These are phyloP conservation scores for Anastrepha ludens DNA, from an alignment of 1,140 invertebrate species.

Conservation along the genomic window DNA sequence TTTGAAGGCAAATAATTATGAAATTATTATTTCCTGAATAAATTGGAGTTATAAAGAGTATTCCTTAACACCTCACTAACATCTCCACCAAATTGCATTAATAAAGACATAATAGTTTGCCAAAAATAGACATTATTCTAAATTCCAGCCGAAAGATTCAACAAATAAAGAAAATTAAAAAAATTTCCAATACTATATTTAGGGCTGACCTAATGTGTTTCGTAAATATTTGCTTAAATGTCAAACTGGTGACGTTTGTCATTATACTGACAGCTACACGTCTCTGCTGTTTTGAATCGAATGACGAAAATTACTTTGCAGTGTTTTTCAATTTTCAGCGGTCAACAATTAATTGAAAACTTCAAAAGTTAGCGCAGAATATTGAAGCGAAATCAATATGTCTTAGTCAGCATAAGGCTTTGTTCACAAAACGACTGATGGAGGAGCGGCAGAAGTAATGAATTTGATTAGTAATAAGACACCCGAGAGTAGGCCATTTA, in stretches of 20 bases:
- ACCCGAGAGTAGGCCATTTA: background rate
- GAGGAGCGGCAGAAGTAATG: background rate
- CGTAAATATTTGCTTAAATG: background rate
- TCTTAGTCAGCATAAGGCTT: background rate
- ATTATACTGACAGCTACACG: conserved; percentile 14
- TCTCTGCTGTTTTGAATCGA: conserved; percentile 30
- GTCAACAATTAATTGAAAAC: background rate
- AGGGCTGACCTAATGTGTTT: too few relatives aligned
- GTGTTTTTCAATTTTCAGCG: background rate
- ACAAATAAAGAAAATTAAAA: too few relatives aligned
- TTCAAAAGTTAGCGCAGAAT: background rate
- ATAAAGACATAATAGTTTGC: too few relatives aligned
- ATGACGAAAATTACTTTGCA: conserved; percentile 8
- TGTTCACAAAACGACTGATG: background rate
- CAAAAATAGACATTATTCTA: too few relatives aligned
- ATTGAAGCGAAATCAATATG: background rate
- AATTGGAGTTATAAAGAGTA: too few relatives aligned
- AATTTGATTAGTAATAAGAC: background rate
- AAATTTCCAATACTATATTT: too few relatives aligned
- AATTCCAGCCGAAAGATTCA: too few relatives aligned
- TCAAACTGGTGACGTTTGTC: conserved; percentile 20
- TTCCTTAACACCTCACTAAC: too few relatives aligned
- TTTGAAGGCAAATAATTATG: too few relatives aligned
- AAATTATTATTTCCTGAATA: too few relatives aligned
- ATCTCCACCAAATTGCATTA: too few relatives aligned